Conservation (phyloP, 1,140 invertebrate species). For the Galendromus occidentalis region DNA sequence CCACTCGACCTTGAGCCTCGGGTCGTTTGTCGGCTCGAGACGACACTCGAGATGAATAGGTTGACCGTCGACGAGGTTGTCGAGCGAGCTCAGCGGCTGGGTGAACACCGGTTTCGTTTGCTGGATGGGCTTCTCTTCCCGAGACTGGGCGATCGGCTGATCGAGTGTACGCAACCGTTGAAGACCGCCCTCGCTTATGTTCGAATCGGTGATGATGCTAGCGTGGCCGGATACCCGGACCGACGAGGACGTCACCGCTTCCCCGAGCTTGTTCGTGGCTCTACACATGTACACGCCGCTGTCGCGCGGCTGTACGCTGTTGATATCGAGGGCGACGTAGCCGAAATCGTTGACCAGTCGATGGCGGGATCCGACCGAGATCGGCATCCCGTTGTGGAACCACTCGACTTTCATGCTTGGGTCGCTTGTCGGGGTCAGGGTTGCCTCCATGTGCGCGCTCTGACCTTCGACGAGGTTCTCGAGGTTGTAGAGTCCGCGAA, state of each 20-base stretch:
- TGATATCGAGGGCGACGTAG: slow-evolving; percentile 35
- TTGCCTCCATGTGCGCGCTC: slow-evolving; percentile 80
- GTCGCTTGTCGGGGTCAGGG: slow-evolving; percentile 79
- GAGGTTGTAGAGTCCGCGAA: slow-evolving; percentile 59
- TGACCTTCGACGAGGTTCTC: slow-evolving; percentile 65
- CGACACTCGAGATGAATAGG: slow-evolving; percentile 85
- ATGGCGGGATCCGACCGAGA: slow-evolving; percentile 38
- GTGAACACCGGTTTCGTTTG: slow-evolving; percentile 59
- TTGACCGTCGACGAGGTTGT: slow-evolving; percentile 69
- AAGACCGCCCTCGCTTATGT: slow-evolving; percentile 47
- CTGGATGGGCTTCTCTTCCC: slow-evolving; percentile 44
- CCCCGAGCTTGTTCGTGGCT: slow-evolving; percentile 29
- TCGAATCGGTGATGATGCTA: slow-evolving; percentile 6
- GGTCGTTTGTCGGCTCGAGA: slow-evolving; percentile 70
- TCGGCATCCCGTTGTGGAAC: slow-evolving; percentile 73
- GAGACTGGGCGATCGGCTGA: slow-evolving; percentile 48
- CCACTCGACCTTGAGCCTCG: slow-evolving; percentile 66
- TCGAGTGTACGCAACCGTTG: slow-evolving; percentile 74
- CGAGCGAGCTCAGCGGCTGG: slow-evolving; percentile 55
- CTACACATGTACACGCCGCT: slow-evolving; percentile 32
- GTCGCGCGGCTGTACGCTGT: slow-evolving; percentile 32
- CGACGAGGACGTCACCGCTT: slow-evolving; percentile 58
- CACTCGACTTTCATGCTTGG: slow-evolving; percentile 86
- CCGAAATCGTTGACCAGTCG: slow-evolving; percentile 37
- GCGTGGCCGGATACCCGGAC: slow-evolving; percentile 54